phyloP scores from a whole-genome alignment of 2,113 vertebrate species.

The Cyanocitta stelleri region DNA sequence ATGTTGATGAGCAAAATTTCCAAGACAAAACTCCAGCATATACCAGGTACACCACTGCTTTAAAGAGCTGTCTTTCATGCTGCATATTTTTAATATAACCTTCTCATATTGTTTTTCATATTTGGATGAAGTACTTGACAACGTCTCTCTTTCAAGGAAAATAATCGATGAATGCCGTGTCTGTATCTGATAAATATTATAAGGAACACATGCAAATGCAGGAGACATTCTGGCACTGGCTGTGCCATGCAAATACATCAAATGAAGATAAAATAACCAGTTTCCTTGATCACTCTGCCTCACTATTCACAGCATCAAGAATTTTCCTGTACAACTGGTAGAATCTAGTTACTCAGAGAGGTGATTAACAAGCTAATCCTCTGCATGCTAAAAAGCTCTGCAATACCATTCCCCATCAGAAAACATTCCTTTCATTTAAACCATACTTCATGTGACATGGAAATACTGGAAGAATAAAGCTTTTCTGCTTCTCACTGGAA shows the following conservation, averaged over 20 bases:
- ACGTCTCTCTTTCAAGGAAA: not conserved
- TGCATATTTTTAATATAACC: not conserved
- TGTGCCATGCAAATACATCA: not conserved
- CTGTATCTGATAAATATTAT: not conserved
- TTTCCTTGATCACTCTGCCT: conserved; percentile 14
- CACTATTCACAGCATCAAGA: not conserved
- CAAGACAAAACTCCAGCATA: not conserved
- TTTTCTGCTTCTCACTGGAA: conserved; percentile 49
- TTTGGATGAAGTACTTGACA: not conserved
- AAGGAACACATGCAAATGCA: not conserved
- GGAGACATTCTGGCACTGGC: not conserved
- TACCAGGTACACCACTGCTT: not conserved
- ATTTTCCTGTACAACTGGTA: conserved; percentile 37
- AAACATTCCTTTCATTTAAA: conserved; percentile 55
- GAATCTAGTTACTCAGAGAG: conserved; percentile 42
- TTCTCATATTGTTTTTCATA: not conserved
- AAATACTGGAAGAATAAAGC: conserved; percentile 55
- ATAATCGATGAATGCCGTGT: not conserved
- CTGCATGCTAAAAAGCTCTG: conserved; percentile 45
- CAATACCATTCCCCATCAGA: conserved; percentile 25
- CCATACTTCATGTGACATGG: conserved; percentile 41
- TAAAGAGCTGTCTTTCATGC: not conserved
- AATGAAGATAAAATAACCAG: conserved; percentile 18
- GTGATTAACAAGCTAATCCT: conserved; percentile 53
- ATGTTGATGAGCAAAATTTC: not conserved